A percentile compares a stretch with the other conserved stretches of the same genome.
Evolutionary conservation across 2,797 vertebrate genomes (phyloP).

Genomic region (Rhyacichthys aspro): DNA sequence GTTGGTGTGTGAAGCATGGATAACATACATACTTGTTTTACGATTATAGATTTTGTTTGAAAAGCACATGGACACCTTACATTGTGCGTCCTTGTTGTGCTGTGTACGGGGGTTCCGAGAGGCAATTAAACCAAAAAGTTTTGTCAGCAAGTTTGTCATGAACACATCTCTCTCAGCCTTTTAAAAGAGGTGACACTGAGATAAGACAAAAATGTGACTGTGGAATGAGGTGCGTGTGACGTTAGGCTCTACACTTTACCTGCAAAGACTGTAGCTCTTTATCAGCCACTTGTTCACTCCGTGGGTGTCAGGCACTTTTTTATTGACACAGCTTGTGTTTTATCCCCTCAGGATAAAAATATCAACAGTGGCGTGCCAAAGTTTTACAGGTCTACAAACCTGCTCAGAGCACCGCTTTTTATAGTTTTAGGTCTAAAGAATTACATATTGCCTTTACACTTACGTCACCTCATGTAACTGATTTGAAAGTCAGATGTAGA

Average conservation of each 20-base stretch:
- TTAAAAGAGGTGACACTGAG: slow-evolving; percentile 13
- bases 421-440: not conserved
- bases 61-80: no score
- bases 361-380: slow-evolving; percentile 6
- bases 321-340: slow-evolving; percentile 10
- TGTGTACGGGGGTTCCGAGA: no score
- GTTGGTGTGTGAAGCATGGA: no score
- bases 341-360: slow-evolving; percentile 7
- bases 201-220: slow-evolving; percentile 19
- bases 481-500: slow-evolving; percentile 8
- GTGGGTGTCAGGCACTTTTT: not conserved
- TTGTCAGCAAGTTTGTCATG: not conserved
- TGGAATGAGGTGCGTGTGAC: not conserved
- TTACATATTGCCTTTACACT: not conserved
- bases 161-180: not conserved
- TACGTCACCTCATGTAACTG: not conserved
- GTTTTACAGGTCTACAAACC: not conserved
- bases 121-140: no score
- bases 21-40: no score
- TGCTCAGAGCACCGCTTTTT: not conserved
- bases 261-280: slow-evolving; percentile 3
- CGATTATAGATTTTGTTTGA: no score
- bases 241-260: not conserved
- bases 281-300: slow-evolving; percentile 4
- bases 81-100: no score